Evolutionary conservation across 2,888 invertebrate species (phyloP).

Genomic region (Plebejus argus): DNA sequence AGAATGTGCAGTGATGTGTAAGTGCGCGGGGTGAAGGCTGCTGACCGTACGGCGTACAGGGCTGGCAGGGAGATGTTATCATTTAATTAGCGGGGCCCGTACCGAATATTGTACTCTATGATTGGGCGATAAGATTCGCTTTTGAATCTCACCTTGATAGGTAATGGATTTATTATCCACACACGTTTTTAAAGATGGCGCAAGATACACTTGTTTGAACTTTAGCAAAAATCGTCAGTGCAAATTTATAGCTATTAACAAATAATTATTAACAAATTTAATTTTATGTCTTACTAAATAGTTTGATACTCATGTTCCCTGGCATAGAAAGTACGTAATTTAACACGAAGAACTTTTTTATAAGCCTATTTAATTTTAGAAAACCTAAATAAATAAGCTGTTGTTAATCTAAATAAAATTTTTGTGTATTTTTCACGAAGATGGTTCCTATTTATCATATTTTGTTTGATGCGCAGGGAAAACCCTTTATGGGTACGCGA

Average conservation of each 20-base stretch:
- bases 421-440: too few relatives aligned
- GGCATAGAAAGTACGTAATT: too few relatives aligned
- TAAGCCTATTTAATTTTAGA: too few relatives aligned
- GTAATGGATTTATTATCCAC: not conserved
- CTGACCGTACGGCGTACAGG: constrained; percentile 28
- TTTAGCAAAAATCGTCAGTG: not conserved
- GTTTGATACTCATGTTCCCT: not conserved
- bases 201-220: constrained; percentile 2
- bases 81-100: not conserved
- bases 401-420: too few relatives aligned
- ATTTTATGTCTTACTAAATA: not conserved
- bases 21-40: constrained; percentile 39
- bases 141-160: not conserved
- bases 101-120: constrained; percentile 18
- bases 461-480: too few relatives aligned
- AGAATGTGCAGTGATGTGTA: constrained; percentile 37
- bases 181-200: not conserved
- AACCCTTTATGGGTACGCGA: too few relatives aligned
- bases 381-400: too few relatives aligned
- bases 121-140: not conserved
- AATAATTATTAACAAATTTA: not conserved
- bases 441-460: too few relatives aligned
- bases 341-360: too few relatives aligned
- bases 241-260: constrained; percentile 6
- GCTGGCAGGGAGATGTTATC: constrained; percentile 20